Base-by-base conservation (phyloP, 2,888 invertebrate genomes). In the Archaeoteleia sp. region DNA sequence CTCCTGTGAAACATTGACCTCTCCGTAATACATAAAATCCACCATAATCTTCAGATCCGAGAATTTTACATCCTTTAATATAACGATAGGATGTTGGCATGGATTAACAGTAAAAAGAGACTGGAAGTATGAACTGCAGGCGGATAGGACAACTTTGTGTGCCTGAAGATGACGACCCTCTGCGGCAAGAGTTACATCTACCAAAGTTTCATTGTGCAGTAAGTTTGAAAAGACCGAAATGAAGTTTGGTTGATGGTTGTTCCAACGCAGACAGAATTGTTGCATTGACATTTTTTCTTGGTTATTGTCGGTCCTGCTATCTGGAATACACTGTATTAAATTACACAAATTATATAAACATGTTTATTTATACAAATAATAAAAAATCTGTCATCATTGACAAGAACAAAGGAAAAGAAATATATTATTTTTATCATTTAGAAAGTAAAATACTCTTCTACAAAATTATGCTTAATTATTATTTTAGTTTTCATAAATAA, bases 181-280 rank as follows among this genome's bases (percentile, higher is more conserved):
- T 87, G 93, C 94, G 78, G 94, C 93, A 85, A 94, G 90, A 78
- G 94, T 94, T 83, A 94, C 94, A 88, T 94, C 94, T 82, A 93
- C 93, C 87, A 94, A 93, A 87, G 93, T 92, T 89, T 94, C 94
- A 87, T 92, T 92, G 87, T 92, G 92, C 84, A 93, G 89, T 82
- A 94, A 88, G 82, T 92, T 90, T 87, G 93, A 93, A 88, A 94
- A 93, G 86, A 94, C 93, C 85, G 93, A 92, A 82, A 93, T 92
- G 86, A 94, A 92, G 87, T 94, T 94, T 74, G 93, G 92, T 88
- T 93, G 93, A 88, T 92, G 93, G 89, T 94, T 93, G 89, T 94
- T 94, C 94, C 94, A 94, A 88, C 93, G 90, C 87, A 94, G 89
- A 89, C 94, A 94, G 88, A 93, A 94, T 88, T 94, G 93, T 89